Evolutionary conservation across 64 coral and sea anemone species (phyloP).

Genomic region (Montipora capricornis): DNA sequence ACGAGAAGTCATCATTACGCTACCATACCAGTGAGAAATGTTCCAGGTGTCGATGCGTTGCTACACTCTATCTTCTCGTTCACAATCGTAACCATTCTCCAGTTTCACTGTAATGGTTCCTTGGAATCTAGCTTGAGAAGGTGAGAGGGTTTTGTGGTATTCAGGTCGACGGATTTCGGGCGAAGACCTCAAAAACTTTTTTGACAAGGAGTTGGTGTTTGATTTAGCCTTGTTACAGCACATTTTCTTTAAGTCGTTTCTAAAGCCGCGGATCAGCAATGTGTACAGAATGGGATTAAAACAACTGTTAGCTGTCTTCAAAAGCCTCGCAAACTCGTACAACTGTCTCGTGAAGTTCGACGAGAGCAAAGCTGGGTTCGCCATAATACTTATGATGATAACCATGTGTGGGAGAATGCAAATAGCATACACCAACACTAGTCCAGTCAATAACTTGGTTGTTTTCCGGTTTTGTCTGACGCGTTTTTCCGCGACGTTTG

Average conservation of each 20-base stretch:
- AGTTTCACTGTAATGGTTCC: not conserved
- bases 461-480: constrained; percentile 83
- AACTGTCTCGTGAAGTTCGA: constrained; percentile 68
- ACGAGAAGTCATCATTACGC: too few relatives aligned
- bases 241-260: constrained; percentile 63
- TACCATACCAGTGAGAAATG: too few relatives aligned
- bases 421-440: constrained; percentile 76
- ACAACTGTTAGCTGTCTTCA: constrained; percentile 83
- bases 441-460: constrained; percentile 77
- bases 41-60: not conserved
- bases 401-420: constrained; percentile 84
- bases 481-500: constrained; percentile 44
- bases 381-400: constrained; percentile 71
- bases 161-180: not conserved
- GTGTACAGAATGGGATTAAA: constrained; percentile 81
- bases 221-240: not conserved
- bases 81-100: not conserved
- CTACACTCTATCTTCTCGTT: constrained; percentile 4
- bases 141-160: not conserved
- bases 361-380: constrained; percentile 39
- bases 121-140: not conserved
- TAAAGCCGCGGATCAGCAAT: constrained; percentile 68
- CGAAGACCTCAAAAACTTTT: not conserved
- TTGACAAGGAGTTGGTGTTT: not conserved
- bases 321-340: constrained; percentile 83